Conservation (phyloP, 2,113 vertebrate species). For the Bufo gargarizans region DNA sequence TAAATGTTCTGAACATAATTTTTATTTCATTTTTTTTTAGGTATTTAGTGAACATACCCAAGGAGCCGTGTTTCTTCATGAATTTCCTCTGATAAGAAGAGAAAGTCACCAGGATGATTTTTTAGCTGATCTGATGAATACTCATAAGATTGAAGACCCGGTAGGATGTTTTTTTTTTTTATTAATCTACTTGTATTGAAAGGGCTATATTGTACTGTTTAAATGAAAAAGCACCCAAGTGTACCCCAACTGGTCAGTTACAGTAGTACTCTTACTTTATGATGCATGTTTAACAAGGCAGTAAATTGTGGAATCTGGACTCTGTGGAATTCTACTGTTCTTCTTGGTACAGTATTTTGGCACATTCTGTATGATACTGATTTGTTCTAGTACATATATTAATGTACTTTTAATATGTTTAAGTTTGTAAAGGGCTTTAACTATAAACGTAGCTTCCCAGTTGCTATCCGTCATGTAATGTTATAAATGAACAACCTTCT, state of each 20-base stretch:
- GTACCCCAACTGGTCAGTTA: background rate
- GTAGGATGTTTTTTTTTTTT: constrained; percentile 71
- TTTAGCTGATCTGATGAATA: constrained; percentile 76
- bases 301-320: background rate
- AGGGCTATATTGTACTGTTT: background rate
- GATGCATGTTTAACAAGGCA: background rate
- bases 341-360: background rate
- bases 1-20: background rate
- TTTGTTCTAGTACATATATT: background rate
- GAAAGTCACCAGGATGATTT: constrained; percentile 88
- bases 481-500: background rate
- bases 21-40: constrained; percentile 70
- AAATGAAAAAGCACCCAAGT: background rate
- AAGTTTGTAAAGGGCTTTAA: background rate
- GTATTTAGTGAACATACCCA: constrained; percentile 77
- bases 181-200: background rate
- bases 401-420: background rate
- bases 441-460: background rate
- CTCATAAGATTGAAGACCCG: constrained; percentile 85
- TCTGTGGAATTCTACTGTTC: background rate
- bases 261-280: background rate
- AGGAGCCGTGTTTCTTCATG: constrained; percentile 89
- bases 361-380: background rate
- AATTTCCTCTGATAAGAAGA: constrained; percentile 90
- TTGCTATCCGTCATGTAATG: background rate